These are phyloP conservation scores for Pseudococcus viburni DNA, from an alignment of 2,888 invertebrate species.

Conservation along the genomic window DNA sequence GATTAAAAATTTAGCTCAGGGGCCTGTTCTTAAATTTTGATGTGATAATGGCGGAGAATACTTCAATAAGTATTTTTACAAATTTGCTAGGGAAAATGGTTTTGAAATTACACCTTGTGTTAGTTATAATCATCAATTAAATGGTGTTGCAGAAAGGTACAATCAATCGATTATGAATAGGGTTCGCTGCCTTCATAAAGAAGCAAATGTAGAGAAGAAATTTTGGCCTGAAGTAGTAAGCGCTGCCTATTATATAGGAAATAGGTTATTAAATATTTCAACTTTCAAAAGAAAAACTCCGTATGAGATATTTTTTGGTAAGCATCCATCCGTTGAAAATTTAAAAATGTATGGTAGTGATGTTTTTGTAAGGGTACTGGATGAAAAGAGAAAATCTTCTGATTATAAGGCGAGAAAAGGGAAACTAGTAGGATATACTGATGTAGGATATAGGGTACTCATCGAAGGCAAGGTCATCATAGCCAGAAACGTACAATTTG, in stretches of 20 bases:
- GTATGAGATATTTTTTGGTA: constrained; percentile 69
- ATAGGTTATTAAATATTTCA: constrained; percentile 63
- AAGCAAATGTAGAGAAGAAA: constrained; percentile 31
- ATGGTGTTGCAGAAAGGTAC: constrained; percentile 66
- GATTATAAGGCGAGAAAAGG: constrained; percentile 41
- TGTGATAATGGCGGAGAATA: constrained; percentile 67
- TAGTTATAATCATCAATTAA: constrained; percentile 66
- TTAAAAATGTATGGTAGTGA: too few relatives aligned
- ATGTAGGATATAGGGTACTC: too few relatives aligned
- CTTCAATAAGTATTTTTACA: constrained; percentile 66
- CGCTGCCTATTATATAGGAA: constrained; percentile 63
- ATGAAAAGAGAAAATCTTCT: constrained; percentile 68
- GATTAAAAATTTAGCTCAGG: constrained; percentile 66
- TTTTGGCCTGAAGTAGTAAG: constrained; percentile 65
- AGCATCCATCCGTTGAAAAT: constrained; percentile 69
- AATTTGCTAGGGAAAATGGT: constrained; percentile 65
- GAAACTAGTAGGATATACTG: constrained; percentile 56
- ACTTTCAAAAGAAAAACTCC: constrained; percentile 68
- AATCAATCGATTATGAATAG: constrained; percentile 59
- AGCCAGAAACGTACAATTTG: constrained; percentile 44
- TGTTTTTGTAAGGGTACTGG: constrained; percentile 69
- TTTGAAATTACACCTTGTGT: constrained; percentile 66
- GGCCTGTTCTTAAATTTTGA: constrained; percentile 65
- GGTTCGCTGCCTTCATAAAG: constrained; percentile 16
- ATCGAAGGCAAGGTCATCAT: not conserved